These are phyloP conservation scores for Operophtera brumata DNA, from an alignment of 2,888 invertebrate genomes.

Conservation along the genomic window DNA sequence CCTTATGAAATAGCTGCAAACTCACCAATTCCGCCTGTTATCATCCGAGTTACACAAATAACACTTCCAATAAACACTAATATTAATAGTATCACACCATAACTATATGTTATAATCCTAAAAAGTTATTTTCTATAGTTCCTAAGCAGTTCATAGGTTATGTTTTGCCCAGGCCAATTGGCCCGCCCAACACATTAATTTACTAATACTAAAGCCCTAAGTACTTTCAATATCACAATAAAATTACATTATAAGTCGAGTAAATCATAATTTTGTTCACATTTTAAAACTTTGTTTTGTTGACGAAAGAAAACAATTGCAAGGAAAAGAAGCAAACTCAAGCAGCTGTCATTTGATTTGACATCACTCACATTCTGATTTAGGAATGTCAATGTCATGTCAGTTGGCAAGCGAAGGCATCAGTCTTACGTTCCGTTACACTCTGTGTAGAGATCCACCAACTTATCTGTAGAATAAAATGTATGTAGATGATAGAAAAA, in stretches of 20 bases:
- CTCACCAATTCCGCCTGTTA: too few species aligned
- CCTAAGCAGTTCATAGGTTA: conserved; percentile 4
- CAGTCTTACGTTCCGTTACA: conserved; percentile 1
- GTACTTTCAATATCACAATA: background rate
- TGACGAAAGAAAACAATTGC: background rate
- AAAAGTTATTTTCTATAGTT: background rate
- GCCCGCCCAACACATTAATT: background rate
- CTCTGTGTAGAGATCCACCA: too few species aligned
- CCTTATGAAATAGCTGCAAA: too few species aligned
- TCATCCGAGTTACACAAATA: background rate
- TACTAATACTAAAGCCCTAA: background rate
- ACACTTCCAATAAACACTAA: background rate
- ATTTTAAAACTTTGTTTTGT: background rate
- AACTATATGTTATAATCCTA: background rate
- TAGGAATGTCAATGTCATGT: background rate
- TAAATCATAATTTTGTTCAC: background rate
- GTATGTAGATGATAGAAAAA: too few species aligned
- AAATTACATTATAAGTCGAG: background rate
- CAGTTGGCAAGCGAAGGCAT: background rate
- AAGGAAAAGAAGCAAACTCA: too few species aligned
- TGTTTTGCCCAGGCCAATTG: background rate
- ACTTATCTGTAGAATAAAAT: too few species aligned
- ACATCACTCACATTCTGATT: background rate
- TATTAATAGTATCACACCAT: background rate
- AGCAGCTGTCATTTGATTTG: background rate